These are phyloP conservation scores for Drosophila emarginata DNA, from an alignment of 2,888 invertebrate genomes.

Conservation along the genomic window DNA sequence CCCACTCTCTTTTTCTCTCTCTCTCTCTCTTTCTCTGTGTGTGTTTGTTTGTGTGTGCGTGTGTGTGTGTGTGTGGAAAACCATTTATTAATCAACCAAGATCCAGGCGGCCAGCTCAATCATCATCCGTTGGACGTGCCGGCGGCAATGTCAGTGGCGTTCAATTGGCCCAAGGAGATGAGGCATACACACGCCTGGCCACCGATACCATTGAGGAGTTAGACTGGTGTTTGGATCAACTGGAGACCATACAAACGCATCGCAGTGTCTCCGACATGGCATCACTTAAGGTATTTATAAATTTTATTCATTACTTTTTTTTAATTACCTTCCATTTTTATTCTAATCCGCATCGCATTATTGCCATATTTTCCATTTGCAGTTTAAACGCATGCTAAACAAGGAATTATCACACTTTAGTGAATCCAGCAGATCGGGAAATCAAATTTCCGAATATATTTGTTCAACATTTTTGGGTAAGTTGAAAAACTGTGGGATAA, in stretches of 20 bases:
- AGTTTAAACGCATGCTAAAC: slow-evolving; percentile 99
- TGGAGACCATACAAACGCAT: slow-evolving; percentile 99
- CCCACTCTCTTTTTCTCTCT: slow-evolving; percentile 9
- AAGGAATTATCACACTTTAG: slow-evolving; percentile 99
- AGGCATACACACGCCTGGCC: slow-evolving; percentile 95
- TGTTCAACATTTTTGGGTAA: slow-evolving; percentile 99
- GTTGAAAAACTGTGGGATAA: too few relatives aligned
- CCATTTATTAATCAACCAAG: slow-evolving; percentile 81
- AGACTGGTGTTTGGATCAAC: slow-evolving; percentile 99
- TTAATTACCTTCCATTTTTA: neutral
- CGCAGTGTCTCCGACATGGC: slow-evolving; percentile 99
- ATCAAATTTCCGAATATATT: slow-evolving; percentile 99
- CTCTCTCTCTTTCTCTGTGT: slow-evolving; percentile 39
- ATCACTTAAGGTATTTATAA: slow-evolving; percentile 91
- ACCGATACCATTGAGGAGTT: slow-evolving; percentile 98
- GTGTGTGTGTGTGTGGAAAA: slow-evolving; percentile 55
- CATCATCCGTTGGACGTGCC: slow-evolving; percentile 78
- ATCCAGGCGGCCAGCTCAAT: slow-evolving; percentile 82
- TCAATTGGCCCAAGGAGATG: slow-evolving; percentile 85
- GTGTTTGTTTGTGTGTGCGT: slow-evolving; percentile 45
- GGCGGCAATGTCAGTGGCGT: slow-evolving; percentile 81
- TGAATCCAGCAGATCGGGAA: slow-evolving; percentile 99
- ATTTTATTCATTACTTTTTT: slow-evolving; percentile 40
- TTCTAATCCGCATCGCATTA: too few relatives aligned
- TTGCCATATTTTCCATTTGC: slow-evolving; percentile 71